Percentiles rank a stretch among this genome's conserved stretches.
Conservation (phyloP, 2,797 vertebrate species). For the Pseudochirops corinnae region DNA sequence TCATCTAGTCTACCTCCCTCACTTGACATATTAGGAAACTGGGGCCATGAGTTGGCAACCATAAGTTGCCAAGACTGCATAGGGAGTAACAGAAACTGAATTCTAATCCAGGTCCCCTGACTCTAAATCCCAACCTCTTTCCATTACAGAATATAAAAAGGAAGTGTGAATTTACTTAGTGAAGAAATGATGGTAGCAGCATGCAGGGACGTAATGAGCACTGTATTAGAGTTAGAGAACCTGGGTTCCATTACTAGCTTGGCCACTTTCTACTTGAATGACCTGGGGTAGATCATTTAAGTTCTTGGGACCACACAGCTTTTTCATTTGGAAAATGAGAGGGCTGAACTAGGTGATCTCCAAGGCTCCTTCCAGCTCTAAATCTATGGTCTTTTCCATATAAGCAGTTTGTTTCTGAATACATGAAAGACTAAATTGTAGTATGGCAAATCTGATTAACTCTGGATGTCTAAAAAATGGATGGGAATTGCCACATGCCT, state of each 20-base stretch:
- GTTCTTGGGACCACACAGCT: background rate
- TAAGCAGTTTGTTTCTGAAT: background rate
- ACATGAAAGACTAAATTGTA: constrained; percentile 7
- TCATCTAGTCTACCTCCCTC: background rate
- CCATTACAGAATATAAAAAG: background rate
- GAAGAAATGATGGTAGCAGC: background rate
- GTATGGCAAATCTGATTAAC: background rate
- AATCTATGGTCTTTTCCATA: background rate
- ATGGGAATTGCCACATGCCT: background rate
- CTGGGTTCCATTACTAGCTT: background rate
- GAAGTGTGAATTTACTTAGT: background rate
- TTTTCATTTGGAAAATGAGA: background rate
- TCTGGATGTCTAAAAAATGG: constrained; percentile 30
- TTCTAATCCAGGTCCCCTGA: background rate
- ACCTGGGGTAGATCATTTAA: background rate
- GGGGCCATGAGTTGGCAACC: background rate
- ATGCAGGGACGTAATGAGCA: background rate
- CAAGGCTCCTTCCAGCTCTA: background rate
- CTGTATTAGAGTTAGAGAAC: background rate
- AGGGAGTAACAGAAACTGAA: background rate
- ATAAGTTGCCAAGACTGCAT: background rate
- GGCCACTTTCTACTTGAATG: background rate
- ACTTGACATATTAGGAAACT: background rate
- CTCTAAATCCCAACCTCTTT: background rate
- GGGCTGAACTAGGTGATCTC: background rate